A percentile compares a stretch with the other conserved stretches of the same genome.
Evolutionary conservation across 2,797 vertebrate genomes (phyloP).

Genomic region (Liasis olivaceus): DNA sequence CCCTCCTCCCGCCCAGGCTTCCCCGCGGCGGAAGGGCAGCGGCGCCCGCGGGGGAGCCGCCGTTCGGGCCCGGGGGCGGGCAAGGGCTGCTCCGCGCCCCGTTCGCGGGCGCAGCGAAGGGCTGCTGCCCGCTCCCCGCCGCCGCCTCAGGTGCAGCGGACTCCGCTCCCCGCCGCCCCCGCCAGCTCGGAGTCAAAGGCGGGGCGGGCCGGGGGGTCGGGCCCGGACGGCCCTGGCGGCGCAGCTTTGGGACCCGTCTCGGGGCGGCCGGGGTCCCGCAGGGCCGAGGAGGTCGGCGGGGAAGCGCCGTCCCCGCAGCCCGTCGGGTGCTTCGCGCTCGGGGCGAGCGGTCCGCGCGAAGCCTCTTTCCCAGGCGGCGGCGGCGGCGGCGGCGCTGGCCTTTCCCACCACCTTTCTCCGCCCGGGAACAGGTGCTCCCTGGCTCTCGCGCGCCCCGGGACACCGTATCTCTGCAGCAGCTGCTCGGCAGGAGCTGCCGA

Average conservation of each 20-base stretch:
- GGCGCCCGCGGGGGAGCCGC: neutral
- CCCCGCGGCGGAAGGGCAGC: neutral
- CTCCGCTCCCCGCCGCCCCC: neutral
- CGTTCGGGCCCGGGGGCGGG: neutral
- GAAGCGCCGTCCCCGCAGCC: too few relatives aligned
- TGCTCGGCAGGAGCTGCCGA: neutral
- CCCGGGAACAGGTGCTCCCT: constrained; percentile 90
- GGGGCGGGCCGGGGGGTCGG: neutral
- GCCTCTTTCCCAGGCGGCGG: too few relatives aligned
- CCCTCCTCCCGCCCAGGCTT: too few relatives aligned
- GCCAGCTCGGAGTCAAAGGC: neutral
- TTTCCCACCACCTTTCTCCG: constrained; percentile 75
- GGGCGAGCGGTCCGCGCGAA: constrained; percentile 31
- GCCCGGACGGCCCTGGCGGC: neutral
- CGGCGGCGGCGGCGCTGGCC: constrained; percentile 58
- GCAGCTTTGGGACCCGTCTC: too few relatives aligned
- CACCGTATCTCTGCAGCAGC: neutral
- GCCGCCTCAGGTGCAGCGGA: neutral
- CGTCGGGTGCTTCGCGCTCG: neutral
- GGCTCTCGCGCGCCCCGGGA: constrained; percentile 52
- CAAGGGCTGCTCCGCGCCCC: neutral
- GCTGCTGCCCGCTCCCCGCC: neutral
- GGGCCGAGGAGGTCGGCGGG: neutral
- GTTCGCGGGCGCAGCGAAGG: neutral
- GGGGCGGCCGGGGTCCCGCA: neutral